Percentiles rank a stretch among this genome's conserved stretches.
Evolutionary conservation across 1,140 invertebrate species (phyloP).

Genomic region (Apis laboriosa): DNA sequence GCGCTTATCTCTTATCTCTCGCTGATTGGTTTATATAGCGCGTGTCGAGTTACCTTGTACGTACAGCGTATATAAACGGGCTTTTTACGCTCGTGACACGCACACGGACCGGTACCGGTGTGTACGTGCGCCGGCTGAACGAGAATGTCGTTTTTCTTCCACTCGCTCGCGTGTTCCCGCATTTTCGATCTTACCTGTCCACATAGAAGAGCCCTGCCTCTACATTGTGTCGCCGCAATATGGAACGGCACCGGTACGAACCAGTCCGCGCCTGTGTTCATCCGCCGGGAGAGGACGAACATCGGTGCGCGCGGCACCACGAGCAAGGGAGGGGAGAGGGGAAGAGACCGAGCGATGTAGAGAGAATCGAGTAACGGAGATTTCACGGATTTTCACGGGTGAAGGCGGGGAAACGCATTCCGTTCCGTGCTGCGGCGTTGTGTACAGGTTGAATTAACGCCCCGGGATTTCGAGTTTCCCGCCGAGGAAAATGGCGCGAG

Average conservation of each 20-base stretch:
- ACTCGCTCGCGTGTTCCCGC: slow-evolving; percentile 17
- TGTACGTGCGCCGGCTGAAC: slow-evolving; percentile 12
- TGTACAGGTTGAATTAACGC: slow-evolving; percentile 16
- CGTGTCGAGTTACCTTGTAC: slow-evolving; percentile 43
- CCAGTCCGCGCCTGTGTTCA: no score
- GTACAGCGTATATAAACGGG: slow-evolving; percentile 45
- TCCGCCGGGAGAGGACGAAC: no score
- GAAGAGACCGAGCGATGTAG: no score
- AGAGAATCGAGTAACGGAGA: not conserved
- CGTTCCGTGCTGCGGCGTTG: not conserved
- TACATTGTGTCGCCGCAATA: not conserved
- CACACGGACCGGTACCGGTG: slow-evolving; percentile 14
- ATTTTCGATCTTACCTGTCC: slow-evolving; percentile 22
- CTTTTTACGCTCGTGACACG: slow-evolving; percentile 38
- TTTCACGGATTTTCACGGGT: not conserved
- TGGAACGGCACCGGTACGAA: not conserved
- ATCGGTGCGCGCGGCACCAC: not conserved
- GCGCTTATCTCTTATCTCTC: slow-evolving; percentile 44
- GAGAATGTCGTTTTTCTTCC: slow-evolving; percentile 24
- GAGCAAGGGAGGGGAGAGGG: no score
- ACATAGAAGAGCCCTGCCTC: not conserved
- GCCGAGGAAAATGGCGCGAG: slow-evolving; percentile 19
- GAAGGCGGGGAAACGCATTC: slow-evolving; percentile 9
- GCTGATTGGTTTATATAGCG: slow-evolving; percentile 48
- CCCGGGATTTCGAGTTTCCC: slow-evolving; percentile 5